Conservation (phyloP, 2,113 vertebrate species). For the Chionomys nivalis region DNA sequence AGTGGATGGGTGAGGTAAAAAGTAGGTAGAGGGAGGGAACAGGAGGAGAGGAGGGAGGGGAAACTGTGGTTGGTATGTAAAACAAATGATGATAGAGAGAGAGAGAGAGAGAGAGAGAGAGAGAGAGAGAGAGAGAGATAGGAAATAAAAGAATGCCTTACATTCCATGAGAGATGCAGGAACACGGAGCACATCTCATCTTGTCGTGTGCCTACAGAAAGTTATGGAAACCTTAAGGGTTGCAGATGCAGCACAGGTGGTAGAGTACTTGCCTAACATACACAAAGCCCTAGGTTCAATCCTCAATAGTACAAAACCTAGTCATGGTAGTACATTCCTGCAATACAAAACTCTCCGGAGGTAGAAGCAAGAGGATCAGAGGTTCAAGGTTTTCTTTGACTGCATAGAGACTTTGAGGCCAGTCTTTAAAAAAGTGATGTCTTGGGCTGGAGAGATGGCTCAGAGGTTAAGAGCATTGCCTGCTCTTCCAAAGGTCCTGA, state of each 20-base stretch:
- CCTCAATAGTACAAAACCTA: neutral
- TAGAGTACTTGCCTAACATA: neutral
- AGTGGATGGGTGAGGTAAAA: no score
- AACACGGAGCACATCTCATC: neutral
- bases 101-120: no score
- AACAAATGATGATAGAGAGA: no score
- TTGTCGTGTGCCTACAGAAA: neutral
- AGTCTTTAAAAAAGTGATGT: neutral
- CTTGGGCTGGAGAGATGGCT: no score
- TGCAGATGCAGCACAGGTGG: neutral
- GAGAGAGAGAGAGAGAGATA: no score
- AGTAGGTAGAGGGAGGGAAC: no score
- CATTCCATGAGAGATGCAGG: neutral
- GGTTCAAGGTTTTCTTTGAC: neutral
- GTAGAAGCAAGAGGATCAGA: neutral
- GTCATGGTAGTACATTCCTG: neutral
- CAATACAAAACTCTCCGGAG: neutral
- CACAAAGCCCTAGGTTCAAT: neutral
- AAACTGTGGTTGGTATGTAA: no score
- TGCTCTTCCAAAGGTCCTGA: no score
- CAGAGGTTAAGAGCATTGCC: no score
- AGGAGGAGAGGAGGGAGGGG: no score
- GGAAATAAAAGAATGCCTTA: neutral
- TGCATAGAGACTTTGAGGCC: neutral
- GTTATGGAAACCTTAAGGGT: neutral